phyloP scores from a whole-genome alignment of 2,888 invertebrate species.

The Disparrhopalites patrizii region DNA sequence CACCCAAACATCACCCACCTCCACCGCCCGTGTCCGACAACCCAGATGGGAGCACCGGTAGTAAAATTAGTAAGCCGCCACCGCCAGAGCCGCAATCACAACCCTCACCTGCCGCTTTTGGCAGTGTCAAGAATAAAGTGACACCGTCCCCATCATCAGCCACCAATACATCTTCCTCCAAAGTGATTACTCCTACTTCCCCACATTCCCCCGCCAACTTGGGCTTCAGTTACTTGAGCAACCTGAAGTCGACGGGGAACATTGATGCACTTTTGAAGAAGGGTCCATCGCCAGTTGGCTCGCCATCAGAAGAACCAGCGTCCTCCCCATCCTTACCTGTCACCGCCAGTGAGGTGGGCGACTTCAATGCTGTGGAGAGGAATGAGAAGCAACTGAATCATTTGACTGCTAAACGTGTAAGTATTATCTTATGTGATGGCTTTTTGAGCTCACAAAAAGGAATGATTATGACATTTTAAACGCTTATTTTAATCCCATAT shows the following conservation, averaged over 20 bases:
- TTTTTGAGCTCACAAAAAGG: too few relatives aligned
- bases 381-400: slow-evolving; percentile 54
- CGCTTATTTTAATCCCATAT: too few relatives aligned
- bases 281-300: slow-evolving; percentile 4
- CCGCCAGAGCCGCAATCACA: slow-evolving; percentile 12
- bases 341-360: slow-evolving; percentile 17
- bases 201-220: slow-evolving; percentile 32
- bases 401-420: slow-evolving; percentile 56
- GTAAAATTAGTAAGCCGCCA: slow-evolving; percentile 32
- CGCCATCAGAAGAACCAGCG: not conserved
- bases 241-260: slow-evolving; percentile 15
- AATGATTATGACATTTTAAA: too few relatives aligned
- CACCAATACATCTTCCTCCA: slow-evolving; percentile 11
- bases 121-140: slow-evolving; percentile 5
- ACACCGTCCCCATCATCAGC: not conserved
- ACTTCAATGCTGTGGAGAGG: slow-evolving; percentile 54
- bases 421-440: slow-evolving; percentile 11
- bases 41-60: slow-evolving; percentile 18
- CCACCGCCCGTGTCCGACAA: not conserved
- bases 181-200: slow-evolving; percentile 34
- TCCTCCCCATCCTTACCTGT: not conserved
- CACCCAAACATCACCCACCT: not conserved
- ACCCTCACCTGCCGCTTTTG: not conserved
- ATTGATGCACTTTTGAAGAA: slow-evolving; percentile 15
- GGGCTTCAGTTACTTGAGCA: slow-evolving; percentile 7